A percentile compares a stretch with the other conserved stretches of the same genome.
phyloP scores from a whole-genome alignment of 2,113 vertebrate genomes.

The Salvelinus sp. region DNA sequence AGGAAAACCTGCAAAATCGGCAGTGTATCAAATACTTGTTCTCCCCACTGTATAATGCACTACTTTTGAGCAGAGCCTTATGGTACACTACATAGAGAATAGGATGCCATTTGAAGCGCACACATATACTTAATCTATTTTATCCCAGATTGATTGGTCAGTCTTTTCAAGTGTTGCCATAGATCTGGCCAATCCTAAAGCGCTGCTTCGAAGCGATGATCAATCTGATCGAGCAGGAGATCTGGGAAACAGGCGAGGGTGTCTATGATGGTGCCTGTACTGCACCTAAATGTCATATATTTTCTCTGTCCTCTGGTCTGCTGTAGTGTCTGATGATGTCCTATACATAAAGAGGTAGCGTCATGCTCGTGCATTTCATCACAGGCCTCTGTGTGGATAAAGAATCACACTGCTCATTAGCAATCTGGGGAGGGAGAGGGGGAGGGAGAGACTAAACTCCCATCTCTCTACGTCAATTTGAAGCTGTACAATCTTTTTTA shows the following conservation, averaged over 20 bases:
- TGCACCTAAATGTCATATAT: conserved; percentile 15
- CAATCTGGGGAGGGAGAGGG: neutral
- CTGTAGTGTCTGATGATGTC: neutral
- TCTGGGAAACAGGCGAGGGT: conserved; percentile 6
- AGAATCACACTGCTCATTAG: neutral
- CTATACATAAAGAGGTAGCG: neutral
- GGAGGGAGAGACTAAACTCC: neutral
- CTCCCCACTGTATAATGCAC: too few species aligned
- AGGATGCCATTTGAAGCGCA: neutral
- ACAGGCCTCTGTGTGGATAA: neutral
- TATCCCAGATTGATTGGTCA: conserved; percentile 27
- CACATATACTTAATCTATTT: neutral
- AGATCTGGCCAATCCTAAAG: conserved; percentile 19
- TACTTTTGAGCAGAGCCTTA: too few species aligned
- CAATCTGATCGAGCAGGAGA: conserved; percentile 13
- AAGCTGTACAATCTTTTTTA: neutral
- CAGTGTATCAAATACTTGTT: too few species aligned
- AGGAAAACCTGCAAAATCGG: too few species aligned
- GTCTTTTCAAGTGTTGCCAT: conserved; percentile 28
- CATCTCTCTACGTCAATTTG: neutral
- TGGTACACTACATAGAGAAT: too few species aligned
- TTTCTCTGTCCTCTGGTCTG: too few species aligned
- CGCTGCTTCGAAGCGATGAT: conserved; percentile 28
- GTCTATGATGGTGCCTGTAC: conserved; percentile 22
- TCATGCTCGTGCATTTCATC: neutral